Conservation (phyloP, 2,797 vertebrate species). For the Clamator glandarius region DNA sequence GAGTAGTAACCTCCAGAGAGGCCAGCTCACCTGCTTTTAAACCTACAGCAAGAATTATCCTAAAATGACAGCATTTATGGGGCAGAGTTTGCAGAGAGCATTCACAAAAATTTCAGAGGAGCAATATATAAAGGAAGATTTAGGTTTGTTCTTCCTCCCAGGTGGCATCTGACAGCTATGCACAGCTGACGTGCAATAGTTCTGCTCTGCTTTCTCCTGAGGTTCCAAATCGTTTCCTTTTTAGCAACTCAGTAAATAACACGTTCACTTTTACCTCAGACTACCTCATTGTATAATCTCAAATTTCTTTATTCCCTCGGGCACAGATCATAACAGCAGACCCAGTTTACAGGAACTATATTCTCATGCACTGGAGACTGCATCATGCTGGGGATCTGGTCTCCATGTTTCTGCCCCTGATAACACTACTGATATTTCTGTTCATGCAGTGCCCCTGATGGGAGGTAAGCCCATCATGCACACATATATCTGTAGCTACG, state of each 20-base stretch:
- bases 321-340: not conserved
- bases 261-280: not conserved
- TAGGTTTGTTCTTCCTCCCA: not conserved
- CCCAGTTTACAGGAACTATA: not conserved
- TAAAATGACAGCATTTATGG: not conserved
- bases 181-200: rapidly evolving
- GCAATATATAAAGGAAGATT: not conserved
- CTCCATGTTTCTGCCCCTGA: rapidly evolving
- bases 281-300: not conserved
- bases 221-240: not conserved
- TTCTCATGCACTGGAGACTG: not conserved
- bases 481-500: not conserved
- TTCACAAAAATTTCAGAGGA: not conserved
- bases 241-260: not conserved
- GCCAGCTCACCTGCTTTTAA: not conserved
- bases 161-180: not conserved
- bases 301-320: not conserved
- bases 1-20: not conserved
- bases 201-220: not conserved
- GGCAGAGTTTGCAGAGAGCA: not conserved
- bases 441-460: not conserved
- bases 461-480: not conserved
- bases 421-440: rapidly evolving
- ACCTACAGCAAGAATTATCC: not conserved
- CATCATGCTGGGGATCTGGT: rapidly evolving